Percentiles rank a stretch among this genome's conserved stretches.
phyloP scores from a whole-genome alignment of 1,140 invertebrate species.

The Drosophila jambulina region DNA sequence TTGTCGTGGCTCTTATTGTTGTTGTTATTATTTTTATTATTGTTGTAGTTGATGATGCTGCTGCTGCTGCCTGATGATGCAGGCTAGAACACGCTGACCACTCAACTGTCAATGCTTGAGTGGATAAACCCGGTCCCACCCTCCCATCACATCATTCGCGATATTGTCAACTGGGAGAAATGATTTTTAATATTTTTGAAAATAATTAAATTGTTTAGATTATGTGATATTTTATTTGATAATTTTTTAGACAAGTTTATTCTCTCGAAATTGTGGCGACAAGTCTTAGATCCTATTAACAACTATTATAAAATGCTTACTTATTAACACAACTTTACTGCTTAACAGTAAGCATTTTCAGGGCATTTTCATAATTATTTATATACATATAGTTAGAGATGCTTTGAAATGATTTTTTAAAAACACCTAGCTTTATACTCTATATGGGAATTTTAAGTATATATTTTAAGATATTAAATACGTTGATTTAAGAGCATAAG shows the following conservation, averaged over 20 bases:
- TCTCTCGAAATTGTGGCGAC: neutral
- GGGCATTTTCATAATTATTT: neutral
- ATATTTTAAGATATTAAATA: neutral
- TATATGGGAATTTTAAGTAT: neutral
- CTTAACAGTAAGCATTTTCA: neutral
- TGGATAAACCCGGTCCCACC: conserved; percentile 54
- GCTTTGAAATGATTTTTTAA: neutral
- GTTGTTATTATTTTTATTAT: conserved; percentile 25
- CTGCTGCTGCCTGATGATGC: conserved; percentile 36
- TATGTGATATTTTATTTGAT: too few species aligned
- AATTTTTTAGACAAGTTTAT: neutral
- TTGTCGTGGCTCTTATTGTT: conserved; percentile 32
- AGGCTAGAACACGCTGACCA: conserved; percentile 77
- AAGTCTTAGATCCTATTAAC: neutral
- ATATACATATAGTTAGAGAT: neutral
- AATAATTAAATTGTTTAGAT: neutral
- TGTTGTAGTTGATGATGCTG: conserved; percentile 16
- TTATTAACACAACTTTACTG: neutral
- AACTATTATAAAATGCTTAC: too few species aligned
- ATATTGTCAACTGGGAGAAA: conserved; percentile 37
- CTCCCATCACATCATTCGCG: conserved; percentile 27
- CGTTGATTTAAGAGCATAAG: neutral
- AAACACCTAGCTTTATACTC: neutral
- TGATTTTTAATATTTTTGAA: neutral
- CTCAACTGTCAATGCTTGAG: conserved; percentile 81